A percentile compares a stretch with the other conserved stretches of the same genome.
phyloP scores from a whole-genome alignment of 1,140 invertebrate genomes.

The Zeugodacus cucurbitae region DNA sequence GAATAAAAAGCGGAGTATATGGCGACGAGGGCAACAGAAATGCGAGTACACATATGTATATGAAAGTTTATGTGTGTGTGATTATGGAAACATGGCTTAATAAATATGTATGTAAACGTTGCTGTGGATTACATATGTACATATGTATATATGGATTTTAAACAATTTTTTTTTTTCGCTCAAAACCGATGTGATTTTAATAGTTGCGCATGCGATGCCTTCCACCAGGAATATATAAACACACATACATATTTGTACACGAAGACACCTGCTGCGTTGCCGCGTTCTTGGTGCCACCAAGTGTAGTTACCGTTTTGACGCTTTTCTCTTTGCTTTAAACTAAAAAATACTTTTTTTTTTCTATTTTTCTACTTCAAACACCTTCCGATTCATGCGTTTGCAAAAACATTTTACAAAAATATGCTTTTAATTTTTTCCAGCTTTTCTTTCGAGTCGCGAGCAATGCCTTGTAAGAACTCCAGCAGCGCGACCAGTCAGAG shows the following conservation, averaged over 20 bases:
- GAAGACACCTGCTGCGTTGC: not conserved
- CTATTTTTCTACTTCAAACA: not conserved
- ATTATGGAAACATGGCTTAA: not conserved
- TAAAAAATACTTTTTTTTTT: not conserved
- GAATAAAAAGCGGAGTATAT: not conserved
- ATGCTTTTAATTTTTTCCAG: not conserved
- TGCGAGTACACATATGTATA: not conserved
- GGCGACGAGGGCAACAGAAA: not conserved
- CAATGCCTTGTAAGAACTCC: not conserved
- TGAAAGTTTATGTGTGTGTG: not conserved
- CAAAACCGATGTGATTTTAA: conserved; percentile 25
- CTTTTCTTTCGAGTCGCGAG: not conserved
- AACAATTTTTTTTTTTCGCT: not conserved
- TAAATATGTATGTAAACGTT: not conserved
- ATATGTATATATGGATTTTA: not conserved
- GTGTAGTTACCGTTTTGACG: not conserved
- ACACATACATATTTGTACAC: not conserved
- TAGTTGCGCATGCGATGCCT: not conserved
- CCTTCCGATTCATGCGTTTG: not conserved
- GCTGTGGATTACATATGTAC: not conserved
- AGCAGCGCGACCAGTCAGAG: not conserved
- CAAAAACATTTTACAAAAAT: not conserved
- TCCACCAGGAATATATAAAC: not conserved
- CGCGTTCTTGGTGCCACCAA: not conserved
- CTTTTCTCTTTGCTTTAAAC: not conserved